These are phyloP conservation scores for Halichoerus grypus DNA, from an alignment of 2,113 vertebrate genomes.

Conservation along the genomic window DNA sequence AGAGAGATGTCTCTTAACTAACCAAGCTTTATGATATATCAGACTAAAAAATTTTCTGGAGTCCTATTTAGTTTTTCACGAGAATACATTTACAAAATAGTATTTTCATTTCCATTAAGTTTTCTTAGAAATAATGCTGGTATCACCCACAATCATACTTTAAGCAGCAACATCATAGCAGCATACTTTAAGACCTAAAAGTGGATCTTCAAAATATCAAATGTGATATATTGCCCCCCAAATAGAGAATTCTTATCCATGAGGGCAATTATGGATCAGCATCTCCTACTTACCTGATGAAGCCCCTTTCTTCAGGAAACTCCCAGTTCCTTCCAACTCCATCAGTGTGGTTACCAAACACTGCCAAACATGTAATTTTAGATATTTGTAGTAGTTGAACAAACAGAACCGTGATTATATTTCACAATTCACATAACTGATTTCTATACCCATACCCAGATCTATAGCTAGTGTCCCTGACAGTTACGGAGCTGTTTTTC, in stretches of 20 bases:
- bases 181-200: neutral
- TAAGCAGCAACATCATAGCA: neutral
- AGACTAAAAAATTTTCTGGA: neutral
- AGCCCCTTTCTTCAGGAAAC: constrained; percentile 5
- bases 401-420: neutral
- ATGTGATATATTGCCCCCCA: neutral
- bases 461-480: neutral
- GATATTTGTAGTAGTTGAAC: neutral
- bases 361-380: neutral
- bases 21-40: neutral
- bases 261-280: neutral
- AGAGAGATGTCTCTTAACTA: neutral
- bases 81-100: neutral
- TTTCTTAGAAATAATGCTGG: constrained; percentile 34
- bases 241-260: neutral
- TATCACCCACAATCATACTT: neutral
- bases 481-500: neutral
- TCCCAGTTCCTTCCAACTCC: neutral
- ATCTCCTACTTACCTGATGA: neutral
- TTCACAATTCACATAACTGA: neutral
- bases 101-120: constrained; percentile 12
- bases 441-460: neutral
- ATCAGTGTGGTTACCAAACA: neutral
- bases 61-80: neutral
- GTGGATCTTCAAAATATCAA: neutral